Evolutionary conservation across 2,113 vertebrate species (phyloP).

Genomic region (Morone saxatilis): DNA sequence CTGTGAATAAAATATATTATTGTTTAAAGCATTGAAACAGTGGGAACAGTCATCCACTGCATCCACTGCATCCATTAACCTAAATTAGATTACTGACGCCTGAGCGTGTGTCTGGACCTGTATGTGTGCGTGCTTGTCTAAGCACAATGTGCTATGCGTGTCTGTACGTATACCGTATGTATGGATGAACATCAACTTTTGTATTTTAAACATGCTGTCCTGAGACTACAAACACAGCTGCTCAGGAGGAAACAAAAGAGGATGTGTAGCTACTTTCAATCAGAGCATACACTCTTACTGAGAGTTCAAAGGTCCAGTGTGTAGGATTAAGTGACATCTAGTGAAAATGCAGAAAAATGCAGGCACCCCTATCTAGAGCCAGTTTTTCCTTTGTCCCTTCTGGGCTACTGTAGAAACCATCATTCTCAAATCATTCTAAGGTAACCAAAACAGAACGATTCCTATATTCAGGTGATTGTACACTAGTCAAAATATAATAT

Average conservation of each 20-base stretch:
- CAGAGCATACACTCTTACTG: too few relatives aligned
- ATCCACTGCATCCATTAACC: constrained; percentile 40
- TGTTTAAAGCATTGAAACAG: constrained; percentile 1
- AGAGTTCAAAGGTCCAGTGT: too few relatives aligned
- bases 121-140: not conserved
- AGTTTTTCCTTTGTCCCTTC: too few relatives aligned
- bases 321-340: too few relatives aligned
- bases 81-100: constrained; percentile 38
- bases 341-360: too few relatives aligned
- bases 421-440: not conserved
- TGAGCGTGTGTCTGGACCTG: constrained; percentile 22
- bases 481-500: too few relatives aligned
- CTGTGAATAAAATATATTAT: not conserved
- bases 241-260: not conserved
- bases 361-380: too few relatives aligned
- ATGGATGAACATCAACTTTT: not conserved
- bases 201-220: not conserved
- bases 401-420: not conserved
- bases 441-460: too few relatives aligned
- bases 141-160: not conserved
- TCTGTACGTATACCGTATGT: not conserved
- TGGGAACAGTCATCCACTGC: constrained; percentile 7
- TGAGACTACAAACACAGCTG: not conserved
- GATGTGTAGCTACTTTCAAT: not conserved
- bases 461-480: too few relatives aligned